phyloP scores from a whole-genome alignment of 2,888 invertebrate genomes.

The Malthinus flaveolus region DNA sequence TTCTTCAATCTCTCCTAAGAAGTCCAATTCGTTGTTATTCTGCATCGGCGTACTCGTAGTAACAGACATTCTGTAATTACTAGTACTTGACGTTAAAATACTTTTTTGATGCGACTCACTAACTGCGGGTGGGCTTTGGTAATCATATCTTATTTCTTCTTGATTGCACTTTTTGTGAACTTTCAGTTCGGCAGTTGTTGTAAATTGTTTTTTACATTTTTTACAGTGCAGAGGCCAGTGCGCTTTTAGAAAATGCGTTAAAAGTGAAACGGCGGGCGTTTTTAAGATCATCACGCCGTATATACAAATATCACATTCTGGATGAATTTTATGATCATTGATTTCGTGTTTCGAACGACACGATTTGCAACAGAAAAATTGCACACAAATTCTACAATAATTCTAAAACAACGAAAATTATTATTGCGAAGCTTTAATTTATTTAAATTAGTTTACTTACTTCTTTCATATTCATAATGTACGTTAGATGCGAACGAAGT shows the following conservation, averaged over 20 bases:
- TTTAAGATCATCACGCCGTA: constrained; percentile 39
- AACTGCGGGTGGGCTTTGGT: constrained; percentile 32
- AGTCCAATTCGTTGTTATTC: constrained; percentile 27
- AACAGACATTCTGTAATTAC: constrained; percentile 15
- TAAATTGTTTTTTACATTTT: constrained; percentile 41
- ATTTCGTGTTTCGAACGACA: constrained; percentile 47
- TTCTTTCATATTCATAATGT: neutral
- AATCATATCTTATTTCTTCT: constrained; percentile 5
- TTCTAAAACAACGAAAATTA: constrained; percentile 40
- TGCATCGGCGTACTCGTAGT: constrained; percentile 47
- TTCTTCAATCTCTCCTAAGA: constrained; percentile 34
- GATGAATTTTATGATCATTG: constrained; percentile 38
- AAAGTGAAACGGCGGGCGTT: constrained; percentile 30
- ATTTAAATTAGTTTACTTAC: neutral
- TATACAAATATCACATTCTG: constrained; percentile 46
- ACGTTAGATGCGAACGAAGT: too few species aligned
- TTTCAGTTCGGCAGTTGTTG: constrained; percentile 37
- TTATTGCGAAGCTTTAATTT: neutral
- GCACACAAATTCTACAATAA: constrained; percentile 43
- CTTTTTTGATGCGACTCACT: constrained; percentile 14
- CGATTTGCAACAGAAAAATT: constrained; percentile 45
- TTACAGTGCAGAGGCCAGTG: constrained; percentile 48
- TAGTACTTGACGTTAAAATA: constrained; percentile 15
- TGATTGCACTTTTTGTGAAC: constrained; percentile 37
- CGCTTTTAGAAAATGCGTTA: constrained; percentile 39